Percentiles rank a stretch among this genome's conserved stretches.
These are phyloP conservation scores for Uromys caudimaculatus DNA, from an alignment of 2,797 vertebrate genomes.

Conservation along the genomic window DNA sequence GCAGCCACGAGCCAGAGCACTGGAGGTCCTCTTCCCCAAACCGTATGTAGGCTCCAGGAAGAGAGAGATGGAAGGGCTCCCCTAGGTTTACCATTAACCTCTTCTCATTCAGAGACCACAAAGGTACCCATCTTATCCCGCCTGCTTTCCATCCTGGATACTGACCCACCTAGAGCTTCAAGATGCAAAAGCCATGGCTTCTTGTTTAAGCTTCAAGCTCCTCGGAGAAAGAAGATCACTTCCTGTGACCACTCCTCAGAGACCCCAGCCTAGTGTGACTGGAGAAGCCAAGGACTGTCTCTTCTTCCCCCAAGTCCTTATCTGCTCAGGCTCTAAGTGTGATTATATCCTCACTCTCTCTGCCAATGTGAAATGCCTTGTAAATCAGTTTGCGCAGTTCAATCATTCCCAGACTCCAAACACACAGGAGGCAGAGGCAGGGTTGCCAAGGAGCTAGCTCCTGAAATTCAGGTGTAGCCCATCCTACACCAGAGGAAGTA, in stretches of 20 bases:
- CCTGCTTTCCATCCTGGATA: neutral
- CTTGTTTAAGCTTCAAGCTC: neutral
- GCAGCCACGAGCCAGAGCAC: neutral
- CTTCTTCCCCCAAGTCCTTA: neutral
- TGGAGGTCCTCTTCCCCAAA: neutral
- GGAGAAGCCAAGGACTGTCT: neutral
- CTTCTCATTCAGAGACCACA: neutral
- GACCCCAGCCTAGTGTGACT: too few relatives aligned
- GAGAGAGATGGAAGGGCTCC: neutral
- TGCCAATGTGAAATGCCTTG: neutral
- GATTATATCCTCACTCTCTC: neutral
- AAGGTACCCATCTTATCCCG: neutral
- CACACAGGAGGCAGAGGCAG: neutral
- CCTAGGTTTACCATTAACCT: neutral
- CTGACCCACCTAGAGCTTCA: neutral
- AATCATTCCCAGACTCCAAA: neutral
- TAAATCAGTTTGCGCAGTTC: neutral
- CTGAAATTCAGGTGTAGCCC: neutral
- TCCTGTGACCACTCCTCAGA: neutral
- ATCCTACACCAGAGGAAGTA: neutral
- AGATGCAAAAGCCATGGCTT: neutral
- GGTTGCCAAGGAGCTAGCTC: neutral
- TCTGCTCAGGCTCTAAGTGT: neutral
- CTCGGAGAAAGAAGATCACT: neutral
- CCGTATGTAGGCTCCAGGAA: neutral